These are phyloP conservation scores for Octodon degus DNA, from an alignment of 2,113 vertebrate genomes.

Conservation along the genomic window DNA sequence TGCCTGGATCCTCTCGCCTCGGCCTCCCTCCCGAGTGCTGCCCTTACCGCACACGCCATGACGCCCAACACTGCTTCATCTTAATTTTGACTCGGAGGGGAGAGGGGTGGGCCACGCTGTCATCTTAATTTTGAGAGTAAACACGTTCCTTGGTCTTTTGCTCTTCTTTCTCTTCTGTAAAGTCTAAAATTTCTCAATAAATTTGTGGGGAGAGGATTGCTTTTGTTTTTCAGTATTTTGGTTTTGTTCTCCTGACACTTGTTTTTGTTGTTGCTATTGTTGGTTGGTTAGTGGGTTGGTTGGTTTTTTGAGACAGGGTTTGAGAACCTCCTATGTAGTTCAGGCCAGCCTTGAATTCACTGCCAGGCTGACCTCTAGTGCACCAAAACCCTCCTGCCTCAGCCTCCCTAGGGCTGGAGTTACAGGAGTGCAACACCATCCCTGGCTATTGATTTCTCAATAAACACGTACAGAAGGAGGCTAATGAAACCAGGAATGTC, in stretches of 20 bases:
- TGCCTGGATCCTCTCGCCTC: not conserved
- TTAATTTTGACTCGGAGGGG: too few relatives aligned
- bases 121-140: conserved; percentile 32
- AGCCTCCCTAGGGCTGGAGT: not conserved
- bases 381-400: not conserved
- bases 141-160: not conserved
- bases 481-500: conserved; percentile 47
- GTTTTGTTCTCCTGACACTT: not conserved
- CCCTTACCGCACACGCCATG: not conserved
- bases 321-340: not conserved
- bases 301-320: not conserved
- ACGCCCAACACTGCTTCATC: not conserved
- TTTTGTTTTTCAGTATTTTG: not conserved
- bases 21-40: not conserved
- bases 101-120: not conserved
- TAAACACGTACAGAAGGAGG: conserved; percentile 15
- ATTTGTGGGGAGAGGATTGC: not conserved
- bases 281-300: not conserved
- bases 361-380: not conserved
- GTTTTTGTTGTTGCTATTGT: not conserved
- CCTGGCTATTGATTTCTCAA: conserved; percentile 16
- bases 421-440: not conserved
- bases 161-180: not conserved
- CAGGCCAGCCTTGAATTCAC: not conserved
- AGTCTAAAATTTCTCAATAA: conserved; percentile 52